phyloP scores from a whole-genome alignment of 2,888 invertebrate genomes.

The Nymphalis c-album region DNA sequence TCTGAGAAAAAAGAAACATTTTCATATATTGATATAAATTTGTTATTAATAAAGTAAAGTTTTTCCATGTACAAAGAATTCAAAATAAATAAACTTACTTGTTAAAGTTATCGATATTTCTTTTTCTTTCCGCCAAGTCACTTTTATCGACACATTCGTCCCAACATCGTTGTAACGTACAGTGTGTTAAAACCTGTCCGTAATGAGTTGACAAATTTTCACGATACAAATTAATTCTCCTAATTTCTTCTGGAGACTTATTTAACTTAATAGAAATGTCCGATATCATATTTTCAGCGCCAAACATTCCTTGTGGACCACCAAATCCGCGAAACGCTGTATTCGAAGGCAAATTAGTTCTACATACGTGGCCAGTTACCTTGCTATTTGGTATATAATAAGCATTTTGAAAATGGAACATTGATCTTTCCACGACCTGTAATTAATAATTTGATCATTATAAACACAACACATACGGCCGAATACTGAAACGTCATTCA shows the following conservation, averaged over 20 bases:
- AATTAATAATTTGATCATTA: constrained; percentile 8
- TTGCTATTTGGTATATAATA: constrained; percentile 89
- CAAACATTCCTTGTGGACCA: constrained; percentile 94
- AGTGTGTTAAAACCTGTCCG: constrained; percentile 86
- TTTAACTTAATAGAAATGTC: constrained; percentile 87
- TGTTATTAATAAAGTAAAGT: neutral
- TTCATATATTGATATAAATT: neutral
- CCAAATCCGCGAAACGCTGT: constrained; percentile 97
- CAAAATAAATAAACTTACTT: constrained; percentile 68
- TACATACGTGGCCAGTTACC: constrained; percentile 88
- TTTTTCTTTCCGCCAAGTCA: constrained; percentile 81
- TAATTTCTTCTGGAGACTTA: constrained; percentile 84
- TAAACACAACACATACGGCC: constrained; percentile 4
- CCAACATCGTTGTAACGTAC: constrained; percentile 89
- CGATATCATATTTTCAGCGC: constrained; percentile 88
- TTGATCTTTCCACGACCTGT: constrained; percentile 90
- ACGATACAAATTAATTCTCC: constrained; percentile 88
- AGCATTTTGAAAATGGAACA: constrained; percentile 91
- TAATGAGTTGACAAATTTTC: constrained; percentile 90
- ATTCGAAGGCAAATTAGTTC: constrained; percentile 94
- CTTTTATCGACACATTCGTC: constrained; percentile 87
- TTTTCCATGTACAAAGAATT: neutral
- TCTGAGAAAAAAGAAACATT: constrained; percentile 67
- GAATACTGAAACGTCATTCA: too few species aligned
- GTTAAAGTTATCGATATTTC: constrained; percentile 85